Conservation (phyloP, 2,113 vertebrate genomes). For the Tragelaphus strepsiceros region DNA sequence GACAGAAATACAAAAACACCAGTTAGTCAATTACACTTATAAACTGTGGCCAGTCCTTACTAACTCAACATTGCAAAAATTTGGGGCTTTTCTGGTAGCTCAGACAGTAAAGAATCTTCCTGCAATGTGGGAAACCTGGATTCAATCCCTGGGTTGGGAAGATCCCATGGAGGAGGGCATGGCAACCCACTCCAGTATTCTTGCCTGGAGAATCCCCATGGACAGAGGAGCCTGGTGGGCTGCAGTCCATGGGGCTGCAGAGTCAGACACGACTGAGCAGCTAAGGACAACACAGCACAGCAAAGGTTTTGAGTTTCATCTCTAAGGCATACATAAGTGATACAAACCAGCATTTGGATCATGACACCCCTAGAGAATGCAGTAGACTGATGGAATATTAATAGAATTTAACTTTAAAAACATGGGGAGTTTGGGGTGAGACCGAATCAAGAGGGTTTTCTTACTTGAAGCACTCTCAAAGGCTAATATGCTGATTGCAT, state of each 20-base stretch:
- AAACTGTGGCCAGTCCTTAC: background rate
- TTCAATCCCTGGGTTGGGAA: background rate
- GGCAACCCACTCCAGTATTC: background rate
- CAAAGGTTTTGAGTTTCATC: background rate
- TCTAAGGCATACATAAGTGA: background rate
- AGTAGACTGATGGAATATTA: fast-evolving
- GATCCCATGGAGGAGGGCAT: background rate
- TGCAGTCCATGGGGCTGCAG: background rate
- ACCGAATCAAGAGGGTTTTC: background rate
- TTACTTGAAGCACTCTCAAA: fast-evolving
- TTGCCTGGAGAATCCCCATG: background rate
- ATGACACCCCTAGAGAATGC: background rate
- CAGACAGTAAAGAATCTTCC: background rate
- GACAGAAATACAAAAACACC: background rate
- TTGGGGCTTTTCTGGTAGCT: background rate
- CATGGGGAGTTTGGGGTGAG: background rate
- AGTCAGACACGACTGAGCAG: fast-evolving
- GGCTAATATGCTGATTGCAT: fast-evolving
- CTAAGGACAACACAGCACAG: background rate
- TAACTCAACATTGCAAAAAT: background rate
- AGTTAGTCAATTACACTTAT: background rate
- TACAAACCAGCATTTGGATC: background rate
- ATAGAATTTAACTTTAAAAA: background rate
- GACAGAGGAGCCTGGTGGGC: background rate
- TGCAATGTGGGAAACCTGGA: background rate